Base-by-base conservation (phyloP, 2,888 invertebrate genomes). In the Leucoptera coffeella region DNA sequence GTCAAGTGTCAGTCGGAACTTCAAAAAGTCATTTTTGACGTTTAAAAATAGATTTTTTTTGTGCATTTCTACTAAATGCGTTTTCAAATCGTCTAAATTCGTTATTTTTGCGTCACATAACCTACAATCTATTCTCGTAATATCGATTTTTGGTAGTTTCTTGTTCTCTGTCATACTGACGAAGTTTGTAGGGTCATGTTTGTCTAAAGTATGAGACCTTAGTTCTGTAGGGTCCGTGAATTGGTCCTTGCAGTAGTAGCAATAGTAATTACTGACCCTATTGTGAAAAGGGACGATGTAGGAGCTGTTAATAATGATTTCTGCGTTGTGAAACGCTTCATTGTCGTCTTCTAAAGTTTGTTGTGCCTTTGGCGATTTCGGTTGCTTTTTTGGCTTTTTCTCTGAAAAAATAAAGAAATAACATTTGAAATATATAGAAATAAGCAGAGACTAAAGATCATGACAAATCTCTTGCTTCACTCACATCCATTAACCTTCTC, bases 181-280 rank as follows among this genome's bases (percentile, higher is more conserved):
- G 23, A 11, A 9, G 12, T 5, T 12, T 12, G 8, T 22, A 3
- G 29, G 26, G 12, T 29, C 22, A 24, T 31, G 31, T 7, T 13
- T 14, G 2, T 8, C 12, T 11, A 14, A 11, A 1, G 30, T 26
- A 15, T 30, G 30, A 6, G 2, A 9, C 6, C 26, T 20, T 2
- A 30, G 19, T 11, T 30, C 28, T 6, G 25, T 26, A 12, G 15
- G 13, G 17, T 17, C 17, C 7, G 8, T 12, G 21, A 62, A 67
- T 9, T 64, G 62, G 9, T 61, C 61, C 11, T 53, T 43, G 31
- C 67, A 69, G 19, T 67, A 69, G 12, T 50, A 60, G 26, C 67
- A 69, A 19, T 65, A 67, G 29, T 64, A 65, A 26, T 58, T 59
- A 29, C 60, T 62, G 14, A 60, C 55, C 12, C 60, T 35, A 19